phyloP scores from a whole-genome alignment of 2,888 invertebrate species.

The Platypus cylindrus region DNA sequence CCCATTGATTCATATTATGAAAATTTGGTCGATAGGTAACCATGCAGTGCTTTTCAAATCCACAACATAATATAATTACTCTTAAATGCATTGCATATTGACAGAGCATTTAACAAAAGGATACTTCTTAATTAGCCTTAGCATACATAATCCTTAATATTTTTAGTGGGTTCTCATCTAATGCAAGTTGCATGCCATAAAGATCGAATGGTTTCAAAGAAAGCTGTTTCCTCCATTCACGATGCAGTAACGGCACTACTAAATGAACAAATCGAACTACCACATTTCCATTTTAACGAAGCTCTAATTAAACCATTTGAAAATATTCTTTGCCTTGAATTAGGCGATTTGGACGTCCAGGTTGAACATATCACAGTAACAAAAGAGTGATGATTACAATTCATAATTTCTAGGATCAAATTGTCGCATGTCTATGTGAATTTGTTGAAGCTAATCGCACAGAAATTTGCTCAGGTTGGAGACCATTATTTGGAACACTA shows the following conservation, averaged over 20 bases:
- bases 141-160: neutral
- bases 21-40: slow-evolving; percentile 69
- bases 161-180: slow-evolving; percentile 15
- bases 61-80: too few species aligned
- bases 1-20: slow-evolving; percentile 82
- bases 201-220: slow-evolving; percentile 65
- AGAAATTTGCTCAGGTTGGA: slow-evolving; percentile 92
- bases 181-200: slow-evolving; percentile 17
- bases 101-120: neutral
- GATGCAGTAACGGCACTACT: slow-evolving; percentile 80
- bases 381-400: neutral
- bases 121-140: neutral
- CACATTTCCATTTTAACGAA: slow-evolving; percentile 93
- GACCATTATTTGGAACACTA: slow-evolving; percentile 87
- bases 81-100: neutral
- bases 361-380: slow-evolving; percentile 13
- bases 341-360: slow-evolving; percentile 88
- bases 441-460: slow-evolving; percentile 89
- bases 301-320: slow-evolving; percentile 91
- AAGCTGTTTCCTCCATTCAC: slow-evolving; percentile 84
- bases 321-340: slow-evolving; percentile 82
- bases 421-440: slow-evolving; percentile 89
- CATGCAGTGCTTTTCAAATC: too few species aligned
- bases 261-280: slow-evolving; percentile 75
- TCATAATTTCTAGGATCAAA: slow-evolving; percentile 47